Base-by-base conservation (phyloP, 2,797 vertebrate species). In the Argentina silus region DNA sequence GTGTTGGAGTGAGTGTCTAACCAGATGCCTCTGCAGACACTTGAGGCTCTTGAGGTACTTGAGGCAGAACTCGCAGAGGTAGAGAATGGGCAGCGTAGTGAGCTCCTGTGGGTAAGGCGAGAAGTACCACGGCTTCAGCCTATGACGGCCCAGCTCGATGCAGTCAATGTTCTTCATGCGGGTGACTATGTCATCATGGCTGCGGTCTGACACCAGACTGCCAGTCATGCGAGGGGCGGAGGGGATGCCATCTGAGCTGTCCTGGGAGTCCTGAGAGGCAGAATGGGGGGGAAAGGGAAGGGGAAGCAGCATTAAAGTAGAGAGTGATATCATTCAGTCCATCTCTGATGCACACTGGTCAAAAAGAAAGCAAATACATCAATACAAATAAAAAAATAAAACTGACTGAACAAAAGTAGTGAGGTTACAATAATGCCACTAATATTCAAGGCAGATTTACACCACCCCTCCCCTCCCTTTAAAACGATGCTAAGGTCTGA, bases 111-210 rank as follows among this genome's bases (percentile, higher is more conserved):
- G 97, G 91, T 98, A 98, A 0, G 97, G 97, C 0, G 96, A 97
- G 88, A 99, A 99, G 93, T 99, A 99, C 97, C 97, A 98, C 42
- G 97, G 97, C 89, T 99, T 99, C 75, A 99, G 93, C 80, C 97
- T 91, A 85, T 98, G 97, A 0, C 97, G 94, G 50, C 97, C 97
- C 42, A 99, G 90, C 91, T 98, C 97, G 42, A 99, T 99, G 72
- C 96, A 98, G 89, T 97, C 96, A 0, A 99, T 98, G 91, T 99
- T 99, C 84, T 99, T 99, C 97, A 99, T 99, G 4, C 97, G 91
- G 0, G 97, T 99, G 15, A 99, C 94, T 3, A 98, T 99, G 90
- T 99, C 97, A 23, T 98, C 97, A 21, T 99, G 97, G 88, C 97
- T 98, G 6, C 97, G 95, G 89, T 99, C 97, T 0, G 97, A 98